Evolutionary conservation across 1,140 invertebrate species (phyloP).

Genomic region (Belonocnema kinseyi): DNA sequence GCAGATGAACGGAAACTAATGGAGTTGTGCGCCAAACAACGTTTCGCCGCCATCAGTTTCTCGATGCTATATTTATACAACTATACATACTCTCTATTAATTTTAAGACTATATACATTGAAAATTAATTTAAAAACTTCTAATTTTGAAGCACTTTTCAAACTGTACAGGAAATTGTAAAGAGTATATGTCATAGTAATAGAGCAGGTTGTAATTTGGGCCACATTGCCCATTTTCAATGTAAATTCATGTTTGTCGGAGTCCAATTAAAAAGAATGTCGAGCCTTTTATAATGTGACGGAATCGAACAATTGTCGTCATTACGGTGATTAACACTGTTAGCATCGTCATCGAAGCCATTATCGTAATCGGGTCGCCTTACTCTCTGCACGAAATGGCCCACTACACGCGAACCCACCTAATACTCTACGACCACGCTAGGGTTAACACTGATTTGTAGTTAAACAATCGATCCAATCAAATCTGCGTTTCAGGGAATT

Average conservation of each 20-base stretch:
- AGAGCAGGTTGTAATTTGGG: no score
- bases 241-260: neutral
- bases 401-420: constrained; percentile 1
- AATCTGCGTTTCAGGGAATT: neutral
- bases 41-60: constrained; percentile 5
- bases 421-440: constrained; percentile 14
- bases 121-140: no score
- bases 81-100: neutral
- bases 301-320: constrained; percentile 18
- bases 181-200: no score
- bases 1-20: constrained; percentile 21
- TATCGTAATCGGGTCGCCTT: constrained; percentile 30
- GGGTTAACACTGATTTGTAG: neutral
- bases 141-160: no score
- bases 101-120: no score
- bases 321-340: constrained; percentile 5
- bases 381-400: constrained; percentile 20
- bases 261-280: constrained; percentile 13
- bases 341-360: constrained; percentile 27
- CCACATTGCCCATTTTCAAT: neutral
- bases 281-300: constrained; percentile 15
- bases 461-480: constrained; percentile 10
- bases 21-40: constrained; percentile 8
- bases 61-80: neutral
- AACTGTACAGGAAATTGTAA: no score